Percentiles rank a stretch among this genome's conserved stretches.
Evolutionary conservation across 37 sponge, comb jelly and placozoan species (phyloP).

Genomic region (Bolinopsis microptera): DNA sequence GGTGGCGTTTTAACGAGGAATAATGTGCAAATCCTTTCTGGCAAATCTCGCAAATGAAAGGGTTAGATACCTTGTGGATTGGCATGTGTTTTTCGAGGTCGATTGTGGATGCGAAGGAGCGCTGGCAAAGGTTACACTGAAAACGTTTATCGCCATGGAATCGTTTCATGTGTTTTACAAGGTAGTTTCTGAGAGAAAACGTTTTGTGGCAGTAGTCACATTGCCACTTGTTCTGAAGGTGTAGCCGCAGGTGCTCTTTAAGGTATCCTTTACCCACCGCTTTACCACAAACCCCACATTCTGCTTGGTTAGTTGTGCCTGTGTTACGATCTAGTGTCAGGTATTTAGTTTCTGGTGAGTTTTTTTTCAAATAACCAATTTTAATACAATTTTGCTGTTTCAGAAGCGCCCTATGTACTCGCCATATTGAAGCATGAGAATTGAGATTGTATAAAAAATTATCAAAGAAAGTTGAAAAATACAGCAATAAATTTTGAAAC

Average conservation of each 20-base stretch:
- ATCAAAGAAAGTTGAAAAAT: too few relatives aligned
- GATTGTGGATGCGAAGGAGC: neutral
- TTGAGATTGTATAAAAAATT: too few relatives aligned
- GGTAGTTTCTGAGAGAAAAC: slow-evolving; percentile 13
- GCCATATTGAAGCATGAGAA: too few relatives aligned
- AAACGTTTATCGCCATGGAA: slow-evolving; percentile 8
- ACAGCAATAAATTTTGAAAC: too few relatives aligned
- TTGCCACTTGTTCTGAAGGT: neutral
- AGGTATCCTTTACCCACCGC: neutral
- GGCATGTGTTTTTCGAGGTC: neutral
- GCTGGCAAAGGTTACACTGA: neutral
- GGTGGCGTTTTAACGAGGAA: slow-evolving; percentile 24
- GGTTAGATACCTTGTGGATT: neutral
- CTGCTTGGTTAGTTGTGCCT: neutral
- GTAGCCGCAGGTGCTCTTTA: neutral
- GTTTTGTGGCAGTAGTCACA: slow-evolving; percentile 19
- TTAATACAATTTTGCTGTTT: too few relatives aligned
- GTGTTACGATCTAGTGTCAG: neutral
- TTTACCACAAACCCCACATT: neutral
- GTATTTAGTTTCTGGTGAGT: neutral
- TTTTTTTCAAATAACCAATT: too few relatives aligned
- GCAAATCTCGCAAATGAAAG: neutral
- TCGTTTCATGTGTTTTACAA: slow-evolving; percentile 33
- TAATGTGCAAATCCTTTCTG: neutral
- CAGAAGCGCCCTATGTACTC: too few relatives aligned